phyloP scores from a whole-genome alignment of 2,888 invertebrate species.

The Orthonychiurus folsomi region DNA sequence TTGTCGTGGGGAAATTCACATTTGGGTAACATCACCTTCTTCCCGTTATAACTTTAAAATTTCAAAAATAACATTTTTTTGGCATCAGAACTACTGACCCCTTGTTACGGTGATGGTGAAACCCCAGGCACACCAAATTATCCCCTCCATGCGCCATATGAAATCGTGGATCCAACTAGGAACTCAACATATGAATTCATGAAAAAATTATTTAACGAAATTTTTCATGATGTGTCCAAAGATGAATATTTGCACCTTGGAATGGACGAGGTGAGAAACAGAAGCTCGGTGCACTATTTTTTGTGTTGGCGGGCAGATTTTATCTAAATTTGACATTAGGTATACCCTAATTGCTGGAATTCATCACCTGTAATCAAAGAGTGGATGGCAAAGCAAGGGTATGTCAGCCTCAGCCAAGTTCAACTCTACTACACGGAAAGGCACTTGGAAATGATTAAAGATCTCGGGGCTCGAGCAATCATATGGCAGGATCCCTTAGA shows the following conservation, averaged over 20 bases:
- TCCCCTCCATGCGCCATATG: slow-evolving; percentile 52
- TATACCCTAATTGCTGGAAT: slow-evolving; percentile 35
- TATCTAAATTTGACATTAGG: slow-evolving; percentile 19
- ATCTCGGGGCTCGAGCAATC: slow-evolving; percentile 50
- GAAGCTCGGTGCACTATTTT: no score
- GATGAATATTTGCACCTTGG: slow-evolving; percentile 79
- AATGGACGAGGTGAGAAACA: slow-evolving; percentile 67
- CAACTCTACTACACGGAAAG: slow-evolving; percentile 59
- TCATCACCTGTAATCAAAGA: slow-evolving; percentile 50
- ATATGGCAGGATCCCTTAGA: slow-evolving; percentile 85
- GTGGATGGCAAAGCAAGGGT: slow-evolving; percentile 54
- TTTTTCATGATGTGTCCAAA: slow-evolving; percentile 57
- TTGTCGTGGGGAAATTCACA: slow-evolving; percentile 26
- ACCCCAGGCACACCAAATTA: slow-evolving; percentile 42
- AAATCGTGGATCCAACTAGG: slow-evolving; percentile 70
- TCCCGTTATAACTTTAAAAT: not conserved
- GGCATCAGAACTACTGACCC: slow-evolving; percentile 56
- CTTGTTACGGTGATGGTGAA: slow-evolving; percentile 54
- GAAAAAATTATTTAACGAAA: slow-evolving; percentile 58
- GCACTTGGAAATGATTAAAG: slow-evolving; percentile 50
- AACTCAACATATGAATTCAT: slow-evolving; percentile 60
- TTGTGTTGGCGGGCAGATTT: no score
- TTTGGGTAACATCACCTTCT: slow-evolving; percentile 22
- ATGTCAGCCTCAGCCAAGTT: slow-evolving; percentile 49
- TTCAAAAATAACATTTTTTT: not conserved